Evolutionary conservation across 2,888 invertebrate genomes (phyloP).

Genomic region (Campoletis raptor): DNA sequence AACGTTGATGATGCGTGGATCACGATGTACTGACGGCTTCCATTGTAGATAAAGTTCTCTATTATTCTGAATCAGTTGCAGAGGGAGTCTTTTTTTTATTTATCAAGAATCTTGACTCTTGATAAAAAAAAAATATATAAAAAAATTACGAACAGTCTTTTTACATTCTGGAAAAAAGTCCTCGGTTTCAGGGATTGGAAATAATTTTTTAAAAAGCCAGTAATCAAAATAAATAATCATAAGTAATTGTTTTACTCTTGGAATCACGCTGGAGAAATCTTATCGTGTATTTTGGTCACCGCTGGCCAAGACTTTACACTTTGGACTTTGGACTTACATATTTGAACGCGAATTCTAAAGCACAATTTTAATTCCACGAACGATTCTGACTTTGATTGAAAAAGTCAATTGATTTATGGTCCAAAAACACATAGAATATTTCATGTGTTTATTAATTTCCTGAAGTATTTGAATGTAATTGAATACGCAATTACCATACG

Average conservation of each 20-base stretch:
- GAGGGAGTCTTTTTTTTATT: neutral
- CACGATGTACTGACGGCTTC: constrained; percentile 82
- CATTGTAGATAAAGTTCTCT: constrained; percentile 73
- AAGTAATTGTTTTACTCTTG: no score
- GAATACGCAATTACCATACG: constrained; percentile 18
- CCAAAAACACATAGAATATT: neutral
- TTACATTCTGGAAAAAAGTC: neutral
- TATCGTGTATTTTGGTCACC: no score
- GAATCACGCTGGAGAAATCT: no score
- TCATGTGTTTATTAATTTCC: constrained; percentile 13
- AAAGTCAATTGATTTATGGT: neutral
- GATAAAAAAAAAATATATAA: neutral
- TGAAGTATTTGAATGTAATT: constrained; percentile 6
- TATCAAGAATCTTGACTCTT: neutral
- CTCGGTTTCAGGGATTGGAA: neutral
- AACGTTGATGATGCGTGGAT: constrained; percentile 84
- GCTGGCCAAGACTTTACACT: no score
- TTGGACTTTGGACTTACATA: no score
- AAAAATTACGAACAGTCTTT: neutral
- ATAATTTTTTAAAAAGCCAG: neutral
- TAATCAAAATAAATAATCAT: no score
- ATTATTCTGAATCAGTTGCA: constrained; percentile 33
- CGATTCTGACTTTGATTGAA: neutral
- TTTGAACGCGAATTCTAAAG: no score
- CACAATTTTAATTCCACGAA: neutral